Evolutionary conservation across 2,888 invertebrate species (phyloP).

Genomic region (Gnatocerus cornutus): DNA sequence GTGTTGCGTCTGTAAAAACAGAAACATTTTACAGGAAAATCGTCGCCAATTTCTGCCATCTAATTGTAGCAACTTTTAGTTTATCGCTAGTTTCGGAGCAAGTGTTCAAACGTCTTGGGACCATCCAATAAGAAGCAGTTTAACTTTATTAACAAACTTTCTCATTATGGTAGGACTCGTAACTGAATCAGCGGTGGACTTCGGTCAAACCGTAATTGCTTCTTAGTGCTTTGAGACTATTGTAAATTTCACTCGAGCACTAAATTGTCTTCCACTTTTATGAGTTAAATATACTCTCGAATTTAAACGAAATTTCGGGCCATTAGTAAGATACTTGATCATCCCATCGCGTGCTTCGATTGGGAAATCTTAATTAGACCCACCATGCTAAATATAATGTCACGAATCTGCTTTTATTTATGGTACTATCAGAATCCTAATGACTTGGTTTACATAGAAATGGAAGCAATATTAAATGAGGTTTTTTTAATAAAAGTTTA

Average conservation of each 20-base stretch:
- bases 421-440: slow-evolving; percentile 18
- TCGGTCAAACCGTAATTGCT: slow-evolving; percentile 37
- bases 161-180: slow-evolving; percentile 26
- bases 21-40: too few relatives aligned
- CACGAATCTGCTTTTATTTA: neutral
- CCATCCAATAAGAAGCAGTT: slow-evolving; percentile 2
- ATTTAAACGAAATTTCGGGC: neutral
- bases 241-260: slow-evolving; percentile 7
- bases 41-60: too few relatives aligned
- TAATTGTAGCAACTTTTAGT: neutral
- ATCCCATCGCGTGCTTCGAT: neutral
- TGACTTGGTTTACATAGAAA: slow-evolving; percentile 1
- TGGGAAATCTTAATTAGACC: neutral
- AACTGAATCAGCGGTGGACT: slow-evolving; percentile 28
- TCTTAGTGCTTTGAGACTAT: slow-evolving; percentile 17
- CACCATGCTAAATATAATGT: neutral
- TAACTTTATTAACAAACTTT: slow-evolving; percentile 37
- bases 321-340: neutral
- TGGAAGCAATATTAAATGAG: neutral
- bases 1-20: too few relatives aligned
- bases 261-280: neutral
- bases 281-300: neutral
- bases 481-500: slow-evolving; percentile 3
- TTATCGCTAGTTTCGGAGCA: neutral
- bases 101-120: slow-evolving; percentile 13